Conservation (phyloP, 1,140 invertebrate genomes). For the Lethrus apterus region DNA sequence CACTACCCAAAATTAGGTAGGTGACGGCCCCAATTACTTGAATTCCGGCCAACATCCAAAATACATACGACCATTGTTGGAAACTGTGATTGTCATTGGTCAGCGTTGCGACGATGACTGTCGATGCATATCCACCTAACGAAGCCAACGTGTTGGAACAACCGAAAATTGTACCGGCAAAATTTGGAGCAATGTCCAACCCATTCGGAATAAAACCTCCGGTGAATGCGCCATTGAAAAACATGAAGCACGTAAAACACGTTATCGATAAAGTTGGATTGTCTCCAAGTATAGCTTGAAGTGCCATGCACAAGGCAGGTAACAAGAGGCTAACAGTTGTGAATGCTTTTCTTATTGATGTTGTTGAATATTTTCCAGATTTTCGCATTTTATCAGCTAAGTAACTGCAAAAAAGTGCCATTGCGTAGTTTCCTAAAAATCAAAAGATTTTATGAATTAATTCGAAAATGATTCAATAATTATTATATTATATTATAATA, state of each 20-base stretch:
- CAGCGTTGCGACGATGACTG: constrained; percentile 72
- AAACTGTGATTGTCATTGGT: constrained; percentile 68
- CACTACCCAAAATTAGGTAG: constrained; percentile 62
- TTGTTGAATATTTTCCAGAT: constrained; percentile 58
- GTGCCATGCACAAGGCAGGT: constrained; percentile 60
- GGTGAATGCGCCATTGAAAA: constrained; percentile 77
- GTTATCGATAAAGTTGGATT: constrained; percentile 59
- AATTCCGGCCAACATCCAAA: constrained; percentile 68
- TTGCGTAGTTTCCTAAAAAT: constrained; percentile 70
- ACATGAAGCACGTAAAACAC: constrained; percentile 68
- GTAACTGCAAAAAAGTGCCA: constrained; percentile 60
- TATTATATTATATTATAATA: too few relatives aligned
- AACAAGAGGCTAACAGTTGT: constrained; percentile 54
- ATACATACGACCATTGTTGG: constrained; percentile 75
- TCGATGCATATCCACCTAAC: constrained; percentile 77
- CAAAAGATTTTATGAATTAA: too few relatives aligned
- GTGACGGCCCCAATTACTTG: constrained; percentile 62
- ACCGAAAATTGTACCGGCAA: constrained; percentile 84
- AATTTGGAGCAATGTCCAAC: constrained; percentile 82
- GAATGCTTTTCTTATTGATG: constrained; percentile 60
- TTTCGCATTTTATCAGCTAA: constrained; percentile 61
- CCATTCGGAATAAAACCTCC: constrained; percentile 83
- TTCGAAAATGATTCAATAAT: too few relatives aligned
- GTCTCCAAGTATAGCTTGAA: constrained; percentile 60
- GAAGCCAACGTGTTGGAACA: constrained; percentile 85